These are phyloP conservation scores for Burhinus oedicnemus DNA, from an alignment of 2,113 vertebrate species.

Conservation along the genomic window DNA sequence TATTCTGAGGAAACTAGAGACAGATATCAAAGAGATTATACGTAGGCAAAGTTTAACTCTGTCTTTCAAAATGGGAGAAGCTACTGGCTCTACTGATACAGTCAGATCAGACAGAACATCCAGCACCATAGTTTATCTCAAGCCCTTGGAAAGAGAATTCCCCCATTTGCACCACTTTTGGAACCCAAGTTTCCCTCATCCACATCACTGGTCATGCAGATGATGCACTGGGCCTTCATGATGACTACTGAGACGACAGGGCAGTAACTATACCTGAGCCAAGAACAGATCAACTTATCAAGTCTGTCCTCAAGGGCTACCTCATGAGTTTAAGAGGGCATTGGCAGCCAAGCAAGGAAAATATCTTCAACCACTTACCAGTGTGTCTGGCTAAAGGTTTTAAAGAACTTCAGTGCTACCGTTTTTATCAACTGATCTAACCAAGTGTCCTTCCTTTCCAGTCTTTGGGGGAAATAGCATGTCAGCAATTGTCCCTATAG, in stretches of 20 bases:
- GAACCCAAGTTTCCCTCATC: background rate
- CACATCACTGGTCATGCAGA: background rate
- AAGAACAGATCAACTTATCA: rapidly evolving
- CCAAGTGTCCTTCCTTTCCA: background rate
- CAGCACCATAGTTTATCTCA: background rate
- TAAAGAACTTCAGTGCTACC: background rate
- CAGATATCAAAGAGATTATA: background rate
- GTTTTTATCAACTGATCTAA: background rate
- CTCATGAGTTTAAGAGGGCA: background rate
- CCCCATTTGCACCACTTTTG: background rate
- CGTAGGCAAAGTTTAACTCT: background rate
- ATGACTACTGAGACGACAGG: background rate
- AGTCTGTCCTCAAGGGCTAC: background rate
- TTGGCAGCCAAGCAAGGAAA: background rate
- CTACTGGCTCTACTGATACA: background rate
- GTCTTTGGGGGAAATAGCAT: background rate
- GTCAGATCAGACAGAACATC: background rate
- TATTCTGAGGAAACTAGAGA: background rate
- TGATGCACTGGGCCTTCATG: background rate
- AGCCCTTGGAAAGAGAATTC: background rate
- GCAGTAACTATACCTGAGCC: background rate
- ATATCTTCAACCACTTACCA: background rate
- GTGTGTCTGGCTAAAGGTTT: background rate
- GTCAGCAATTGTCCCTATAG: background rate
- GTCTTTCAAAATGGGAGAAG: background rate